A percentile compares a stretch with the other conserved stretches of the same genome.
Conservation (phyloP, 2,797 vertebrate genomes). For the Semotilus atromaculatus region DNA sequence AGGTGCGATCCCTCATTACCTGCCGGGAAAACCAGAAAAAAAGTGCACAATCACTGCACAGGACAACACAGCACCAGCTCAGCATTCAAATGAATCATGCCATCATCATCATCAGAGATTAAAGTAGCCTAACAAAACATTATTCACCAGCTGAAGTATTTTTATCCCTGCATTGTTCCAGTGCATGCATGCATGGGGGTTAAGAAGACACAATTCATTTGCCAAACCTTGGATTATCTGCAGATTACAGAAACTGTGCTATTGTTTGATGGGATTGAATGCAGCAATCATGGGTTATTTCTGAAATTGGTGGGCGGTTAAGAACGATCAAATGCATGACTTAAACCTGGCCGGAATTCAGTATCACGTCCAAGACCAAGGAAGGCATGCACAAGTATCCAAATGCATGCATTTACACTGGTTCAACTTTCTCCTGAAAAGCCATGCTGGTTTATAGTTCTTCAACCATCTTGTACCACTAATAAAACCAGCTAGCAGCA, state of each 20-base stretch:
- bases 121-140: conserved; percentile 43
- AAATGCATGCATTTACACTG: not conserved
- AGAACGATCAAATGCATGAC: conserved; percentile 32
- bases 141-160: conserved; percentile 54
- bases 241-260: conserved; percentile 63
- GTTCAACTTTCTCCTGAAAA: not conserved
- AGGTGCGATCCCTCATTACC: conserved; percentile 82
- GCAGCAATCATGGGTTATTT: conserved; percentile 45
- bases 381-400: not conserved
- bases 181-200: conserved; percentile 55
- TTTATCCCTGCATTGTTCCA: conserved; percentile 59
- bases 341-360: conserved; percentile 27
- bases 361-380: not conserved
- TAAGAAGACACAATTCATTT: conserved; percentile 71
- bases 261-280: conserved; percentile 67
- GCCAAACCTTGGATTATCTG: conserved; percentile 68
- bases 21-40: conserved; percentile 56
- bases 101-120: conserved; percentile 58
- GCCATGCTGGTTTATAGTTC: not conserved
- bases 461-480: not conserved
- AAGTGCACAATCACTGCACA: not conserved
- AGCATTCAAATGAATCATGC: conserved; percentile 47
- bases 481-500: not conserved
- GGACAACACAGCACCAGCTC: conserved; percentile 8
- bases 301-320: conserved; percentile 46